phyloP scores from a whole-genome alignment of 2,888 invertebrate species.

The Drosophila anomelani region DNA sequence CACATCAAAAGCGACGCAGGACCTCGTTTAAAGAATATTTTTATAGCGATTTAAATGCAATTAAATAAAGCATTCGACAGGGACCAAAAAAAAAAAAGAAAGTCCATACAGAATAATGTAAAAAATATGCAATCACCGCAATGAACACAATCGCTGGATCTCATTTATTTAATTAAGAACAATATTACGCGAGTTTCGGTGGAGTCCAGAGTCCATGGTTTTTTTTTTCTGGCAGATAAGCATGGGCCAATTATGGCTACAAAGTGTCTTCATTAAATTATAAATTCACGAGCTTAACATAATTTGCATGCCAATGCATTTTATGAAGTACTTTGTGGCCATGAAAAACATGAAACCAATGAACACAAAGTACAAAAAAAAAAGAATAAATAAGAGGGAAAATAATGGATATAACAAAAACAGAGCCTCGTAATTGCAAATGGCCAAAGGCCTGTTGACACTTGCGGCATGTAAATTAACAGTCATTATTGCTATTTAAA shows the following conservation, averaged over 20 bases:
- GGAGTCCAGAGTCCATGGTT: neutral
- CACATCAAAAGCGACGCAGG: conserved; percentile 14
- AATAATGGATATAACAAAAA: conserved; percentile 23
- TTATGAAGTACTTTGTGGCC: conserved; percentile 73
- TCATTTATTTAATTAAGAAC: conserved; percentile 79
- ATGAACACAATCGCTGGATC: conserved; percentile 64
- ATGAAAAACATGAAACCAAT: conserved; percentile 58
- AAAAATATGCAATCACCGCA: conserved; percentile 55
- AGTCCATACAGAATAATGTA: conserved; percentile 23
- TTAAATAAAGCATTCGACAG: conserved; percentile 44
- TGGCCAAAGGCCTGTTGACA: conserved; percentile 71
- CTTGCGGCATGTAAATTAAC: conserved; percentile 73
- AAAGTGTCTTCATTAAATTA: conserved; percentile 81
- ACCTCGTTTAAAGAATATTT: conserved; percentile 5
- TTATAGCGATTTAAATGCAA: conserved; percentile 47
- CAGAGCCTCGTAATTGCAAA: conserved; percentile 62
- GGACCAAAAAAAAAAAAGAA: conserved; percentile 30
- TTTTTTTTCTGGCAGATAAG: conserved; percentile 4
- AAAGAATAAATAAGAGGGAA: conserved; percentile 8
- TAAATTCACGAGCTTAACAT: conserved; percentile 76
- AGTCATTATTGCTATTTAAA: conserved; percentile 62
- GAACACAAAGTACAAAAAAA: conserved; percentile 39
- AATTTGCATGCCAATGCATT: conserved; percentile 79
- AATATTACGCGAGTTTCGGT: conserved; percentile 65
- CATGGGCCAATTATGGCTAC: conserved; percentile 74